Evolutionary conservation across 2,797 vertebrate species (phyloP).

Genomic region (Coregonus ussuriensis): DNA sequence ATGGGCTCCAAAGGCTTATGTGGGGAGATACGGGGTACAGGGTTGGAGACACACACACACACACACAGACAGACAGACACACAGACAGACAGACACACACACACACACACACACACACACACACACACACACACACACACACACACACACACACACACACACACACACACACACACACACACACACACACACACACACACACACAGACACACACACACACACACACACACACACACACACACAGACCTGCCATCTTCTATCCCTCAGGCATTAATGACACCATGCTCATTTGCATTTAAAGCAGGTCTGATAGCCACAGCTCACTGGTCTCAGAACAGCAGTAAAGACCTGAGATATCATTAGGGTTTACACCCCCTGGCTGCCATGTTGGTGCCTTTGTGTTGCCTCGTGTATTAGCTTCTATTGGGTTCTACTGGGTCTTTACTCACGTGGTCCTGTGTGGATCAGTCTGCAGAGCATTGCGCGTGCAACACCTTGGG

Average conservation of each 20-base stretch:
- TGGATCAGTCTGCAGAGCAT: too few species aligned
- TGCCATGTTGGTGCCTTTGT: conserved; percentile 30
- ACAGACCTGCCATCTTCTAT: conserved; percentile 36
- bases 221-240: conserved; percentile 40
- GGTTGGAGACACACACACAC: conserved; percentile 24
- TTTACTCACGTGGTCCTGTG: too few species aligned
- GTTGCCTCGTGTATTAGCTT: not conserved
- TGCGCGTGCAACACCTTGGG: too few species aligned
- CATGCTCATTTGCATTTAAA: conserved; percentile 77
- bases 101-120: conserved; percentile 41
- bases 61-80: conserved; percentile 31
- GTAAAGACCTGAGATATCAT: conserved; percentile 61
- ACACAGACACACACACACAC: conserved; percentile 44
- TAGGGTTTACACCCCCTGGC: conserved; percentile 39
- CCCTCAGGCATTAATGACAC: conserved; percentile 71
- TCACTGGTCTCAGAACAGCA: conserved; percentile 65
- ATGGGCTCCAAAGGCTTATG: conserved; percentile 69
- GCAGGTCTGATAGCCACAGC: conserved; percentile 71
- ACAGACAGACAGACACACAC: conserved; percentile 42
- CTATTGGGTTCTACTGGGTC: conserved; percentile 10
- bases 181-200: conserved; percentile 41
- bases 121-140: conserved; percentile 41
- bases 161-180: conserved; percentile 43
- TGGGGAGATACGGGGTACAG: conserved; percentile 52
- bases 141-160: conserved; percentile 43